Evolutionary conservation across 2,113 vertebrate species (phyloP).

Genomic region (Peromyscus californicus): DNA sequence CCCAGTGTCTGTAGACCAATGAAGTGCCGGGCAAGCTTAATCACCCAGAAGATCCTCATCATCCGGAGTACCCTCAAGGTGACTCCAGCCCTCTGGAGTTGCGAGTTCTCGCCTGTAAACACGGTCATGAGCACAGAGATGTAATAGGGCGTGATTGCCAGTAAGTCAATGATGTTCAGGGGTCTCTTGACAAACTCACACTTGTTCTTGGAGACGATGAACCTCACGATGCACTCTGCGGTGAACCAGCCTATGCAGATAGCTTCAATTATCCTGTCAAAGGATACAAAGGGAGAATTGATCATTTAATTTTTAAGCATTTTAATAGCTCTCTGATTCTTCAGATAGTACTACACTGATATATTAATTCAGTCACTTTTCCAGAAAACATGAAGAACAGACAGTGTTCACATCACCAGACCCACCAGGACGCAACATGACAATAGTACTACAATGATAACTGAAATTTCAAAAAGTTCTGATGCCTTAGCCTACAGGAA

Average conservation of each 20-base stretch:
- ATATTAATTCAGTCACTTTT: slow-evolving; percentile 81
- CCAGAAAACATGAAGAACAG: slow-evolving; percentile 79
- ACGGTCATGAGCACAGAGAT: slow-evolving; percentile 94
- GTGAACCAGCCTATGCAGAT: slow-evolving; percentile 99
- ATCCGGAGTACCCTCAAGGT: slow-evolving; percentile 97
- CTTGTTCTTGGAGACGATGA: slow-evolving; percentile 97
- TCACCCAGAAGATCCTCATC: slow-evolving; percentile 99
- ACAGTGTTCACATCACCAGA: slow-evolving; percentile 63
- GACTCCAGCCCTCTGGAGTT: slow-evolving; percentile 97
- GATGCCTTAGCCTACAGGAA: not conserved
- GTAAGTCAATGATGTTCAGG: slow-evolving; percentile 98
- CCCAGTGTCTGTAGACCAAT: slow-evolving; percentile 98
- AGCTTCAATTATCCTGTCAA: slow-evolving; percentile 97
- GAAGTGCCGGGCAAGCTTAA: slow-evolving; percentile 99
- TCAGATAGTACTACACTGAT: slow-evolving; percentile 82
- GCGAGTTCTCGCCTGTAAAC: slow-evolving; percentile 95
- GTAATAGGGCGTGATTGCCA: slow-evolving; percentile 98
- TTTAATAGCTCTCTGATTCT: slow-evolving; percentile 70
- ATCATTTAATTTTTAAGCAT: slow-evolving; percentile 84
- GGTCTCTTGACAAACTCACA: slow-evolving; percentile 98
- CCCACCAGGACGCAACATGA: slow-evolving; percentile 59
- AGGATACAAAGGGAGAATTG: slow-evolving; percentile 85
- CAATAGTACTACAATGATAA: slow-evolving; percentile 30
- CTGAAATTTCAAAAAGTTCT: not conserved
- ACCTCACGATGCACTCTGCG: slow-evolving; percentile 97